Percentiles rank a stretch among this genome's conserved stretches.
Evolutionary conservation across 1,140 invertebrate species (phyloP).

Genomic region (Daktulosphaira vitifoliae): DNA sequence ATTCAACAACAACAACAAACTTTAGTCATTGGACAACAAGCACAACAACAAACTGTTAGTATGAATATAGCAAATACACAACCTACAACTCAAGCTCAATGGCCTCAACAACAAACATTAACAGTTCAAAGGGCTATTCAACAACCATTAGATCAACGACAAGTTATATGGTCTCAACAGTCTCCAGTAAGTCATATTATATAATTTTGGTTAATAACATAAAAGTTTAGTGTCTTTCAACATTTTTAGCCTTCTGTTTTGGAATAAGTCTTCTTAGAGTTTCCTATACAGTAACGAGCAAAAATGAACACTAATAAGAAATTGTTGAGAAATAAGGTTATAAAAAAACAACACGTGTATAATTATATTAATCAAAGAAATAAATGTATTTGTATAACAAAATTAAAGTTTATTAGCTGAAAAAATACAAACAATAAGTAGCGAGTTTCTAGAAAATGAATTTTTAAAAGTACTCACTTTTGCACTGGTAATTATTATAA

Average conservation of each 20-base stretch:
- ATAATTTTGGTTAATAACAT: conserved; percentile 25
- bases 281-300: no score
- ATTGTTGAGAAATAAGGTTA: no score
- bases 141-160: conserved; percentile 36
- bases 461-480: no score
- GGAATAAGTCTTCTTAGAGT: neutral
- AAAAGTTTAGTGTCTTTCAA: neutral
- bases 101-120: conserved; percentile 41
- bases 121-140: conserved; percentile 39
- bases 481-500: no score
- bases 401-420: no score
- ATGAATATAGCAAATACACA: conserved; percentile 37
- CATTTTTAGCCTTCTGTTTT: conserved; percentile 1
- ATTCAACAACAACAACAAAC: conserved; percentile 33
- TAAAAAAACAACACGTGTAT: no score
- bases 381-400: no score
- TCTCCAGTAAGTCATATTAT: conserved; percentile 31
- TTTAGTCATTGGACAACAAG: conserved; percentile 25
- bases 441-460: no score
- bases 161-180: conserved; percentile 34
- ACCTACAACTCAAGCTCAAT: conserved; percentile 41
- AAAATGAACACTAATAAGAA: no score
- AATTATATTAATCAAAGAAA: no score
- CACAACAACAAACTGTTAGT: conserved; percentile 23
- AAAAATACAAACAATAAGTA: no score